Base-by-base conservation (phyloP, 2,888 invertebrate species). In the Ochlodes sylvanus region DNA sequence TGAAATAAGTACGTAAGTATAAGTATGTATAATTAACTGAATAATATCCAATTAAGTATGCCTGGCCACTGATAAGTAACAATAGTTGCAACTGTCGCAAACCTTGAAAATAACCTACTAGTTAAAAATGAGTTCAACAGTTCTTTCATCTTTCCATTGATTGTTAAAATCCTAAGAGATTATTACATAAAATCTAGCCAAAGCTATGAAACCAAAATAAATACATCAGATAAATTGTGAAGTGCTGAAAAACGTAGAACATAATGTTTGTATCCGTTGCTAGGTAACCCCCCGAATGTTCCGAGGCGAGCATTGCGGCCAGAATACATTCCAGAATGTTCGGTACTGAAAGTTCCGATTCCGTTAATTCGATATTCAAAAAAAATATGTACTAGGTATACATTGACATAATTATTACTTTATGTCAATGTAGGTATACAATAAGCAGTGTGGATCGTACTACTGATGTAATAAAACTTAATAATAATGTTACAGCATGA, bases 291-390 rank as follows among this genome's bases (percentile, higher is more conserved):
- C 34, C 70, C 72, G 68, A 81, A 78, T 79, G 79, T 64, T 55
- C 70, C 66, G 73, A 69, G 63, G 74, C 65, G 70, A 68, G 69
- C 68, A 63, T 71, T 62, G 68, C 69, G 68, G 6, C 44, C 65
- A 60, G n/a, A 21, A 34, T 63, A 69, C 70, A 74, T 80, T 80
- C 83, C 77, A 80, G 83, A 84, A 79, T 82, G 84, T 87, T 88
- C 84, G 77, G 77, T 73, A 74, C 66, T 52, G 27, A 27, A 54
- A 42, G 6, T 27, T 54, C 42, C 12, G n/a, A 52, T 19, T 52
- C 19, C 5, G 38, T 38, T 38, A 10, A 52, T 6, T 19, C 21
- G 21, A 19, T 52, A n/a, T 14, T 12, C 19, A 52, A 52, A 52
- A 52, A 52, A n/a, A n/a, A n/a, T n/a, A n/a, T n/a, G n/a, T n/a